These are phyloP conservation scores for Melanophora roralis DNA, from an alignment of 2,888 invertebrate species.

Conservation along the genomic window DNA sequence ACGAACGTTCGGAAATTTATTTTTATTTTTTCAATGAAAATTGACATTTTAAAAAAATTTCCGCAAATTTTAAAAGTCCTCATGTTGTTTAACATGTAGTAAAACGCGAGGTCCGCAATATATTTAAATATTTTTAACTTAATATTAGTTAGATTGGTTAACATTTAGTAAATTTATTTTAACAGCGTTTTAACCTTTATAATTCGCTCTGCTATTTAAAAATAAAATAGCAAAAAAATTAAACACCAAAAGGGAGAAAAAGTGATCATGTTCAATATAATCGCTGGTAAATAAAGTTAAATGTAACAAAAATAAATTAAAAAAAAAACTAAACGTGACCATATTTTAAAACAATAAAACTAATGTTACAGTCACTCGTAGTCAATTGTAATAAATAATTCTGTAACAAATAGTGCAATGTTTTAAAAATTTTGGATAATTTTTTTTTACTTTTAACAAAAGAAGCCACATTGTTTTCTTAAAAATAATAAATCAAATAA, in stretches of 20 bases:
- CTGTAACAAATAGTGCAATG: constrained; percentile 14
- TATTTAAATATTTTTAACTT: too few relatives aligned
- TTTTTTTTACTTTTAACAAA: not conserved
- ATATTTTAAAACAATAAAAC: constrained; percentile 53
- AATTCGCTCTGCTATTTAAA: not conserved
- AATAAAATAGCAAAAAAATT: not conserved
- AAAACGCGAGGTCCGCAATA: too few relatives aligned
- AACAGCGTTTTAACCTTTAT: not conserved
- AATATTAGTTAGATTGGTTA: too few relatives aligned
- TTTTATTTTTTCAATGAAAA: too few relatives aligned
- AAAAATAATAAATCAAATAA: constrained; percentile 14
- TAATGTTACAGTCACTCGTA: constrained; percentile 38
- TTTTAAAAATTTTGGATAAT: not conserved
- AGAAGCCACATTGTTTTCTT: not conserved
- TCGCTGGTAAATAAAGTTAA: constrained; percentile 26
- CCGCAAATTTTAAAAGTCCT: too few relatives aligned
- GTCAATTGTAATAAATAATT: constrained; percentile 46
- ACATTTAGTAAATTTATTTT: too few relatives aligned
- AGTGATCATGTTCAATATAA: constrained; percentile 27
- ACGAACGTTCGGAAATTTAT: too few relatives aligned
- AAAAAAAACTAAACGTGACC: constrained; percentile 48
- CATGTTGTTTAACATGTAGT: too few relatives aligned
- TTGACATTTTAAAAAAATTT: too few relatives aligned
- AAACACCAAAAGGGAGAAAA: not conserved
- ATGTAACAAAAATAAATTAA: not conserved